Percentiles rank a stretch among this genome's conserved stretches.
Conservation (phyloP, 2,113 vertebrate genomes). For the Cinclus cinclus region DNA sequence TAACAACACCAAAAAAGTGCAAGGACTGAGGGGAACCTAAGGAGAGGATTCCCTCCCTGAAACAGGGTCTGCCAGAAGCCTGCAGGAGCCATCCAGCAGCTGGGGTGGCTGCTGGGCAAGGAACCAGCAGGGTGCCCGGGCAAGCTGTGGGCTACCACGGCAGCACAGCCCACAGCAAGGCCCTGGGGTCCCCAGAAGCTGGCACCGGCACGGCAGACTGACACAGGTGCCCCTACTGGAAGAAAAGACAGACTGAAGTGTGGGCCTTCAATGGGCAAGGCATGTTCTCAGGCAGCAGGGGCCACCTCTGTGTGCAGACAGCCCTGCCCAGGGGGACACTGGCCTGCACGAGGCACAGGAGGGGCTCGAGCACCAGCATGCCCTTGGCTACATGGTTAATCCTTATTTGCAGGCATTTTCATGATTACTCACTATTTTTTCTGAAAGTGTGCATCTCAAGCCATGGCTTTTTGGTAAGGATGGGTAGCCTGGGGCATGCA, state of each 20-base stretch:
- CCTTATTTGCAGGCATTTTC: neutral
- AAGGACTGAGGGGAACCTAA: neutral
- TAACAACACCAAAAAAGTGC: neutral
- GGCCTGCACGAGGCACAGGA: neutral
- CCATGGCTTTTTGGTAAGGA: neutral
- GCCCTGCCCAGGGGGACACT: neutral
- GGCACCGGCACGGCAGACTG: neutral
- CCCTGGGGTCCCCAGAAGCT: accelerated
- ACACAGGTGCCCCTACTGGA: neutral
- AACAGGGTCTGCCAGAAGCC: neutral
- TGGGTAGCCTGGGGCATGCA: accelerated
- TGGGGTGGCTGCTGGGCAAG: neutral
- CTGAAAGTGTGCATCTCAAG: neutral
- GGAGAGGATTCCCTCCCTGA: neutral
- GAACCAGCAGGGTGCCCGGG: neutral
- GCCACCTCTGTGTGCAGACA: accelerated
- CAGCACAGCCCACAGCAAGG: neutral
- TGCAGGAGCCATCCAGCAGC: accelerated
- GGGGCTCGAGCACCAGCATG: neutral
- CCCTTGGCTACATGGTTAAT: neutral
- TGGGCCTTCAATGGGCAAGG: neutral
- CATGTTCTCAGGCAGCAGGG: neutral
- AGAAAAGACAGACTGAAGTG: accelerated
- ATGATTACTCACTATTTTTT: neutral
- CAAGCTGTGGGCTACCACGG: neutral